phyloP scores from a whole-genome alignment of 2,888 invertebrate species.

The Homarus gammarus region DNA sequence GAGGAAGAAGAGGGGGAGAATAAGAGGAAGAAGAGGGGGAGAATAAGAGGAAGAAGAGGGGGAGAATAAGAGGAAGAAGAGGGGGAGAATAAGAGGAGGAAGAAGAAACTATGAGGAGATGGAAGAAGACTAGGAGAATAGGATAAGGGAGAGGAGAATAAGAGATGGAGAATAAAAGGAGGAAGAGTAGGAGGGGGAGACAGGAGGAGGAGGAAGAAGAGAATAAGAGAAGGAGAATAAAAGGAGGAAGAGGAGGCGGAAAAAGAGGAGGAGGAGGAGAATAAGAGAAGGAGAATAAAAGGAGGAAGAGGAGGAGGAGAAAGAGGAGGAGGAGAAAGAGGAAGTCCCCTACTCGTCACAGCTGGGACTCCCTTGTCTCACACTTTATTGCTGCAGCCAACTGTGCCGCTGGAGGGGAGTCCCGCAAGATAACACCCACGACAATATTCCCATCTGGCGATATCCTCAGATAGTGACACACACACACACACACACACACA shows the following conservation, averaged over 20 bases:
- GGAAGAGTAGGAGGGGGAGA: too few relatives aligned
- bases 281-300: background rate
- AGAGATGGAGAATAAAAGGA: too few relatives aligned
- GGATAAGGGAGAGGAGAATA: background rate
- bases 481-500: too few relatives aligned
- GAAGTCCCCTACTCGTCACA: conserved; percentile 1
- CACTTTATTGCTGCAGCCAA: conserved; percentile 34
- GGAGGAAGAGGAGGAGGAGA: background rate
- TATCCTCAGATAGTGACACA: background rate
- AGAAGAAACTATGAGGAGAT: too few relatives aligned
- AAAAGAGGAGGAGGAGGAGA: background rate
- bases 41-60: too few relatives aligned
- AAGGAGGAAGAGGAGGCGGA: background rate
- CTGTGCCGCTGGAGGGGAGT: background rate
- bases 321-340: background rate
- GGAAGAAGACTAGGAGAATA: too few relatives aligned
- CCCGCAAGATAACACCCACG: background rate
- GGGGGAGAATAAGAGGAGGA: too few relatives aligned
- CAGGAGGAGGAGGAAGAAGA: too few relatives aligned
- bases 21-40: too few relatives aligned
- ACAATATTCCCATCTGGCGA: conserved; percentile 27
- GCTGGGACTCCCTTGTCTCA: conserved; percentile 43
- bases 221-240: too few relatives aligned
- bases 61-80: too few relatives aligned
- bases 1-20: too few relatives aligned